A percentile compares a stretch with the other conserved stretches of the same genome.
These are phyloP conservation scores for Aptenodytes patagonicus DNA, from an alignment of 2,113 vertebrate genomes.

Conservation along the genomic window DNA sequence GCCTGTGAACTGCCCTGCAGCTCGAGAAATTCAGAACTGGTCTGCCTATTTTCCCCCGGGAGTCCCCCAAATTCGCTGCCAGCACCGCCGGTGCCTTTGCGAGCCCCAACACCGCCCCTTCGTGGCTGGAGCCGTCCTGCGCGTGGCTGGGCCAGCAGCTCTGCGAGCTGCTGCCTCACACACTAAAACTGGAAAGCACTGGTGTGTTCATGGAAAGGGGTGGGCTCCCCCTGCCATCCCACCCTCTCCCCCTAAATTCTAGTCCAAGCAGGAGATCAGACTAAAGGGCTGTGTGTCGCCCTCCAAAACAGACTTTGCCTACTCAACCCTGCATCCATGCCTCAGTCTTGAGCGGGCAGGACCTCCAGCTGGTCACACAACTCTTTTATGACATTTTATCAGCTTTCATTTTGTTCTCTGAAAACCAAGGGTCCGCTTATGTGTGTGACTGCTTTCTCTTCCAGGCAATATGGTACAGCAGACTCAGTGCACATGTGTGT, in stretches of 20 bases:
- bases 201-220: background rate
- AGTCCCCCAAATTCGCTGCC: background rate
- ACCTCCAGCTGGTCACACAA: background rate
- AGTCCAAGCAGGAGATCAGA: background rate
- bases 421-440: background rate
- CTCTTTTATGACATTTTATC: background rate
- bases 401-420: background rate
- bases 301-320: background rate
- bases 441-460: background rate
- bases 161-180: background rate
- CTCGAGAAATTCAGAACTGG: background rate
- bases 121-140: background rate
- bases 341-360: background rate
- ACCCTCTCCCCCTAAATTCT: background rate
- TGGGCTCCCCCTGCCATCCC: background rate
- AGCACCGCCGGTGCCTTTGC: rapidly evolving
- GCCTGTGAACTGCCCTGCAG: background rate
- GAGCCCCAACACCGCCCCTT: slow-evolving; percentile 57
- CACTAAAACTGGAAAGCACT: background rate
- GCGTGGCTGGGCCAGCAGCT: background rate
- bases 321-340: background rate
- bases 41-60: background rate
- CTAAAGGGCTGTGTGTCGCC: background rate
- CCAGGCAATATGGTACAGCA: background rate
- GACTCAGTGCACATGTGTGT: background rate